Evolutionary conservation across 2,797 vertebrate genomes (phyloP).

Genomic region (Phalanger gymnotis): DNA sequence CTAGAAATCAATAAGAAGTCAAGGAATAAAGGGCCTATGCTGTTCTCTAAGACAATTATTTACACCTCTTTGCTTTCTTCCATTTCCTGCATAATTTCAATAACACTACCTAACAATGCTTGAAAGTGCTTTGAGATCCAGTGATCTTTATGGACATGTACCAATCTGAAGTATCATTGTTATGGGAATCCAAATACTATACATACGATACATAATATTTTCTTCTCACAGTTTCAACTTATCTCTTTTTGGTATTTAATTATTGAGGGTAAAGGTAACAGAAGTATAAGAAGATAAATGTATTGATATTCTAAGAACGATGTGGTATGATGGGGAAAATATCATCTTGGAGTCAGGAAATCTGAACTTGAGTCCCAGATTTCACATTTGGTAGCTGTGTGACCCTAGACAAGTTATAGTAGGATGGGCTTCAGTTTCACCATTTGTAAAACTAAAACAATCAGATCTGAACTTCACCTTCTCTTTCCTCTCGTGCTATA

Average conservation of each 20-base stretch:
- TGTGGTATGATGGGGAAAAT: background rate
- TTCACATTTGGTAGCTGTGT: background rate
- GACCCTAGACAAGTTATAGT: background rate
- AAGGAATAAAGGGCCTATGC: background rate
- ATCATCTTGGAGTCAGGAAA: background rate
- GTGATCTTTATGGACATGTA: background rate
- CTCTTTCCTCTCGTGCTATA: background rate
- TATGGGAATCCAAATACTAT: background rate
- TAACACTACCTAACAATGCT: background rate
- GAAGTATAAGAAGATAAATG: background rate
- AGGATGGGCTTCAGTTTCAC: background rate
- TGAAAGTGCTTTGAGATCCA: background rate
- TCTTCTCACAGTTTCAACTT: background rate
- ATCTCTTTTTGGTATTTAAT: background rate
- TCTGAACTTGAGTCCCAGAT: background rate
- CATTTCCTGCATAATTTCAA: background rate
- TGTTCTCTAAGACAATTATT: background rate
- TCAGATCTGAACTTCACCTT: background rate
- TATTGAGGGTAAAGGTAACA: background rate
- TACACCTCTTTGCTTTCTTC: background rate
- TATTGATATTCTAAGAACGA: background rate
- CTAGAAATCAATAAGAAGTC: background rate
- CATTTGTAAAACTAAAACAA: background rate
- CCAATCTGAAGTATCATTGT: background rate
- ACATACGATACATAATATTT: background rate